A percentile compares a stretch with the other conserved stretches of the same genome.
These are phyloP conservation scores for Oryzias dopingdopingensis DNA, from an alignment of 2,797 vertebrate genomes.

Conservation along the genomic window DNA sequence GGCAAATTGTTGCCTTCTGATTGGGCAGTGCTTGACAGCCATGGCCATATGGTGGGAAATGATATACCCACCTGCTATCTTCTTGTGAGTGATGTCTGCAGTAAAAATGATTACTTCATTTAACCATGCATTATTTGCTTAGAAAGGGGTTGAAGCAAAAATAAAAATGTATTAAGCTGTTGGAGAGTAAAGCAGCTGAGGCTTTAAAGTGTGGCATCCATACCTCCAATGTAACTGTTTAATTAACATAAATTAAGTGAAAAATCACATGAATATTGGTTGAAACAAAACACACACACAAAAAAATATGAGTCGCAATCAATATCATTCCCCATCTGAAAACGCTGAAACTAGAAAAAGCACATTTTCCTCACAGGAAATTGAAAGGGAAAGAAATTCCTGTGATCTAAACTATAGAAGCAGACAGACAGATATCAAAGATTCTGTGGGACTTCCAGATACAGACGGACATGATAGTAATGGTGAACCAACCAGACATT, in stretches of 20 bases:
- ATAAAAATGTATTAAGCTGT: conserved; percentile 65
- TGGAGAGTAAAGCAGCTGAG: conserved; percentile 64
- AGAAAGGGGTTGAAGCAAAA: conserved; percentile 64
- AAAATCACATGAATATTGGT: neutral
- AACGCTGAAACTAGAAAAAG: too few species aligned
- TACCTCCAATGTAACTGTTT: conserved; percentile 34
- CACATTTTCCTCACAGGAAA: too few species aligned
- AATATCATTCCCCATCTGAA: too few species aligned
- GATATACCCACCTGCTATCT: conserved; percentile 83
- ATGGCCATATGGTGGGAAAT: conserved; percentile 81
- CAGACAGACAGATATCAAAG: too few species aligned
- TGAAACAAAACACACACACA: too few species aligned
- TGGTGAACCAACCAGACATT: too few species aligned
- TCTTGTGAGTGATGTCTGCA: conserved; percentile 77
- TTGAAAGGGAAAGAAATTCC: too few species aligned
- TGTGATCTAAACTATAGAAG: too few species aligned
- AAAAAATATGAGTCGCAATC: too few species aligned
- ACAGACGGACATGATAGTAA: too few species aligned
- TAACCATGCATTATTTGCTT: conserved; percentile 77
- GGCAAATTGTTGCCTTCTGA: conserved; percentile 77
- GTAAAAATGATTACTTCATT: conserved; percentile 85
- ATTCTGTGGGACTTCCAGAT: too few species aligned
- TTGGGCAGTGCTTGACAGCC: conserved; percentile 76
- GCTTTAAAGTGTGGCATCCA: conserved; percentile 47
- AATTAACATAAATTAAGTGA: conserved; percentile 20